phyloP scores from a whole-genome alignment of 1,140 invertebrate species.

The Bombus polaris region DNA sequence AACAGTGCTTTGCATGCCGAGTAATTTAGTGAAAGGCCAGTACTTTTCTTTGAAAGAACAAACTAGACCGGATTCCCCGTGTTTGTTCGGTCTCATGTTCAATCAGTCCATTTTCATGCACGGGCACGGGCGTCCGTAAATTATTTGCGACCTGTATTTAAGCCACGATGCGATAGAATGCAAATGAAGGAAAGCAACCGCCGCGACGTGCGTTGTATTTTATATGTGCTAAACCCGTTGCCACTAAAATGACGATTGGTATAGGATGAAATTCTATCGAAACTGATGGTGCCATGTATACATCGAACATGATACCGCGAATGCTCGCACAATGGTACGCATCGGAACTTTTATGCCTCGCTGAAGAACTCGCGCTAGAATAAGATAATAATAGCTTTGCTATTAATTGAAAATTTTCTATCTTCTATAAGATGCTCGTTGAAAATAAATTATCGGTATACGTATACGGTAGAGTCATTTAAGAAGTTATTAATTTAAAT shows the following conservation, averaged over 20 bases:
- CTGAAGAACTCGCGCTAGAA: not conserved
- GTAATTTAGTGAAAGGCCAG: constrained; percentile 59
- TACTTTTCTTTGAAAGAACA: constrained; percentile 49
- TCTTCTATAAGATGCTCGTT: no score
- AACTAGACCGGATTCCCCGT: not conserved
- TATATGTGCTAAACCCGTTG: constrained; percentile 21
- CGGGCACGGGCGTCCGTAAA: not conserved
- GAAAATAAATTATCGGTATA: no score
- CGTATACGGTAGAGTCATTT: no score
- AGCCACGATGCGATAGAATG: constrained; percentile 48
- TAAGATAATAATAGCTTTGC: no score
- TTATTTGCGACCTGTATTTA: constrained; percentile 58
- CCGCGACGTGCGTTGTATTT: constrained; percentile 54
- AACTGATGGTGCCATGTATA: not conserved
- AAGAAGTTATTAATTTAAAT: no score
- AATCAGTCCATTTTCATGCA: not conserved
- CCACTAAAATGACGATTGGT: not conserved
- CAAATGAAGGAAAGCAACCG: constrained; percentile 71
- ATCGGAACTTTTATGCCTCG: constrained; percentile 3
- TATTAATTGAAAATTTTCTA: no score
- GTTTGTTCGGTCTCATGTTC: not conserved
- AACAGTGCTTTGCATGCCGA: constrained; percentile 43
- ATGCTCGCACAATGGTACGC: not conserved
- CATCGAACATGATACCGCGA: not conserved
- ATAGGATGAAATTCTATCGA: not conserved